A percentile compares a stretch with the other conserved stretches of the same genome.
Evolutionary conservation across 92 coral and sea anemone genomes (phyloP).

Genomic region (Porites evermanni): DNA sequence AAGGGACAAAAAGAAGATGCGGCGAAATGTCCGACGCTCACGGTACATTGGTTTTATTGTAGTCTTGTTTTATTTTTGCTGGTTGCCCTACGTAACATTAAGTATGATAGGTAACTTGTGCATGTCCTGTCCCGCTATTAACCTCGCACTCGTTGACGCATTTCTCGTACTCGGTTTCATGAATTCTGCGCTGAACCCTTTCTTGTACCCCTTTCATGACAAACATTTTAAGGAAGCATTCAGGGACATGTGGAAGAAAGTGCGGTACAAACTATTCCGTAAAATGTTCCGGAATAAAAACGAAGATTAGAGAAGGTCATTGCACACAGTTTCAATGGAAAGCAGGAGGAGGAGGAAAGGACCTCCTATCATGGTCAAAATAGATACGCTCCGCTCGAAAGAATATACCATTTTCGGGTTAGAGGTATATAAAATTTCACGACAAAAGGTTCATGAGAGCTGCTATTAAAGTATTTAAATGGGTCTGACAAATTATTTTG

Average conservation of each 20-base stretch:
- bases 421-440: too few species aligned
- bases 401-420: too few species aligned
- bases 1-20: constrained; percentile 64
- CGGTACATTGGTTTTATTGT: constrained; percentile 88
- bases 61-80: constrained; percentile 79
- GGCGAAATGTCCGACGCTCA: constrained; percentile 79
- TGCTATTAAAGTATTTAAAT: too few species aligned
- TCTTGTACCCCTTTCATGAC: constrained; percentile 87
- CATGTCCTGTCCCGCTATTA: constrained; percentile 20
- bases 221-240: constrained; percentile 89
- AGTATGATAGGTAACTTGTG: constrained; percentile 69
- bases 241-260: constrained; percentile 64
- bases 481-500: too few species aligned
- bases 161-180: constrained; percentile 73
- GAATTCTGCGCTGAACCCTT: constrained; percentile 88
- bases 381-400: too few species aligned
- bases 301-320: background rate
- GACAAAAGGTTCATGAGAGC: too few species aligned
- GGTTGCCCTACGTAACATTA: constrained; percentile 71
- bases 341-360: background rate
- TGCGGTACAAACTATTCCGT: background rate
- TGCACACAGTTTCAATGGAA: background rate
- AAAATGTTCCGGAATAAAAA: background rate
- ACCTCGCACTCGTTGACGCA: background rate
- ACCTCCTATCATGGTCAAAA: too few species aligned